A percentile compares a stretch with the other conserved stretches of the same genome.
Conservation (phyloP, 2,797 vertebrate genomes). For the Thalassophryne amazonica region DNA sequence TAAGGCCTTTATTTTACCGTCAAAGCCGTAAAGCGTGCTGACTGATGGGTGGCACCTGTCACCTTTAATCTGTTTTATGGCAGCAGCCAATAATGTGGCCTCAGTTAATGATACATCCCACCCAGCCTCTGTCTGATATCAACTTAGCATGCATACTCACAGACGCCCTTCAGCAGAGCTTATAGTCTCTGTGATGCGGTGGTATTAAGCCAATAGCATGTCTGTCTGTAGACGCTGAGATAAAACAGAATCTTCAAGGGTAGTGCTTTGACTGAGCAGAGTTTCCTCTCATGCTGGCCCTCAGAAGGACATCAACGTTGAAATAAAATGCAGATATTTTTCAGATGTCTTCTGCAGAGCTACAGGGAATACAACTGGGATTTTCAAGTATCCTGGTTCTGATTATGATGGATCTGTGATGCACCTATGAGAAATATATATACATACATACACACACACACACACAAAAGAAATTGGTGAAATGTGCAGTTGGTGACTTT, state of each 20-base stretch:
- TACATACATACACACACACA: too few relatives aligned
- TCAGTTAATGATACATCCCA: conserved; percentile 19
- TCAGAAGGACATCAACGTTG: neutral
- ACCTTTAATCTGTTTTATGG: conserved; percentile 37
- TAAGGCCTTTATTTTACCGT: conserved; percentile 16
- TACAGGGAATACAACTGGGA: too few relatives aligned
- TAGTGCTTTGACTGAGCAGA: neutral
- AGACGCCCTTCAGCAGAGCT: conserved; percentile 27
- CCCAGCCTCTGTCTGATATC: conserved; percentile 25
- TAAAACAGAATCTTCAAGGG: neutral
- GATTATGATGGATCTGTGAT: too few relatives aligned
- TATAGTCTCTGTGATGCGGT: conserved; percentile 15
- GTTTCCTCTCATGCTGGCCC: neutral
- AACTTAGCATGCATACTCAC: conserved; percentile 39
- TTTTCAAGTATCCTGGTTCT: too few relatives aligned
- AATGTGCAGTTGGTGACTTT: too few relatives aligned
- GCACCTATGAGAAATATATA: too few relatives aligned
- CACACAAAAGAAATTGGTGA: too few relatives aligned
- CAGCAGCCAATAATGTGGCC: conserved; percentile 26
- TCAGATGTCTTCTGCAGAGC: too few relatives aligned
- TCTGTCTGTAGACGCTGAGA: neutral
- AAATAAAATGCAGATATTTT: neutral
- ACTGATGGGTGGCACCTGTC: conserved; percentile 16
- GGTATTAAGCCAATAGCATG: neutral
- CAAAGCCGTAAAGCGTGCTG: conserved; percentile 5